Evolutionary conservation across 2,888 invertebrate species (phyloP).

Genomic region (Drosophila greeni): DNA sequence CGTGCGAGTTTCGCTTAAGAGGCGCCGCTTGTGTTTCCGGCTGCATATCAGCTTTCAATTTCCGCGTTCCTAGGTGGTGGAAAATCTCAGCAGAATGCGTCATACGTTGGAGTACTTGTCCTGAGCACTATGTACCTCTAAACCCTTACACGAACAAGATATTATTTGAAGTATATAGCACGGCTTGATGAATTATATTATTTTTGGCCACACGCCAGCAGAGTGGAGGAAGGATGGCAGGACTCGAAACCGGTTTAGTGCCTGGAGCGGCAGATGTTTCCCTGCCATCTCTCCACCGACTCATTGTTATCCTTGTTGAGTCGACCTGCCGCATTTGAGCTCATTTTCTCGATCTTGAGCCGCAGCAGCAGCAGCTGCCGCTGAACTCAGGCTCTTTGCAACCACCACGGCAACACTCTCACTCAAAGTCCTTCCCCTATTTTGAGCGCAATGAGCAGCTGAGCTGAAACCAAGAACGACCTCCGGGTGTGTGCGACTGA

Average conservation of each 20-base stretch:
- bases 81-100: no score
- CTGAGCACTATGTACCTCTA: background rate
- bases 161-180: background rate
- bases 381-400: background rate
- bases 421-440: conserved; percentile 30
- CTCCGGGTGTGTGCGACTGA: background rate
- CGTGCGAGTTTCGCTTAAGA: conserved; percentile 4
- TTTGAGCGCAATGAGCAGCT: conserved; percentile 24
- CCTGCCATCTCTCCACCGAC: conserved; percentile 1
- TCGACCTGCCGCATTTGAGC: conserved; percentile 12
- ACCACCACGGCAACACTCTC: conserved; percentile 15
- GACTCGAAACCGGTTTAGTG: conserved; percentile 30
- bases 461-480: conserved; percentile 1
- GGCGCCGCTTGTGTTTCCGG: conserved; percentile 20
- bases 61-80: no score
- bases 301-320: conserved; percentile 18
- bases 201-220: conserved; percentile 44
- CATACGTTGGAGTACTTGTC: conserved; percentile 1
- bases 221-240: conserved; percentile 12
- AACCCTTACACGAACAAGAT: no score
- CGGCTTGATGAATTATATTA: conserved; percentile 13
- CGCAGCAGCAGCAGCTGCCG: conserved; percentile 4
- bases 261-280: conserved; percentile 24
- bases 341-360: conserved; percentile 1
- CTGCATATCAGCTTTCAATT: conserved; percentile 5